These are phyloP conservation scores for Drosophila emarginata DNA, from an alignment of 2,888 invertebrate genomes.

Conservation along the genomic window DNA sequence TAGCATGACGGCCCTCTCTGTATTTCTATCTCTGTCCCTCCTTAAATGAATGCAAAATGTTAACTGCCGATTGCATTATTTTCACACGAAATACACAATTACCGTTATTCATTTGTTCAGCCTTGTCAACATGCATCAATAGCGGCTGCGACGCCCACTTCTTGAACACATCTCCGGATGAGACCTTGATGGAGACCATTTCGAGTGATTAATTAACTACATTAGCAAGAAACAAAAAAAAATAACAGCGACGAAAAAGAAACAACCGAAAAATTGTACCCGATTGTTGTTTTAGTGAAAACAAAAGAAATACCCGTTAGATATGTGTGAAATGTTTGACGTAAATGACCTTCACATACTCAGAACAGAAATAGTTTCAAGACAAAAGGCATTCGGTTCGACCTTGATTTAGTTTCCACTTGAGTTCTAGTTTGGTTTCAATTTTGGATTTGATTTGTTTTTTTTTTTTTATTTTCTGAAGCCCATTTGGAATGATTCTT, in stretches of 20 bases:
- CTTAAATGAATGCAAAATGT: conserved; percentile 29
- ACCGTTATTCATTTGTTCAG: conserved; percentile 11
- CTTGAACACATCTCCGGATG: conserved; percentile 10
- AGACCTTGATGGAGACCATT: conserved; percentile 35
- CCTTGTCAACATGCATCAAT: conserved; percentile 1
- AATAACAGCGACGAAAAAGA: neutral
- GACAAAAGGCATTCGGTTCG: neutral
- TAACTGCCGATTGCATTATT: conserved; percentile 36
- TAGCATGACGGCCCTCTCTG: neutral
- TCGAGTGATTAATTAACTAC: conserved; percentile 65
- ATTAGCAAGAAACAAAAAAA: conserved; percentile 49
- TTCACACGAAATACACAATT: conserved; percentile 27
- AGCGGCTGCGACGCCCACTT: conserved; percentile 13
- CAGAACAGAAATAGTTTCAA: conserved; percentile 5
- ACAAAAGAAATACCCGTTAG: conserved; percentile 64
- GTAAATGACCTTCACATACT: conserved; percentile 43
- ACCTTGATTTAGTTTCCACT: conserved; percentile 17
- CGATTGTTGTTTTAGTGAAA: conserved; percentile 37
- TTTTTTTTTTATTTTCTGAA: neutral
- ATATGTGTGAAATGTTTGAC: conserved; percentile 36
- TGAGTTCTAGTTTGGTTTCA: conserved; percentile 4
- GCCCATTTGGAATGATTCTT: conserved; percentile 13
- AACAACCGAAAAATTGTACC: conserved; percentile 5
- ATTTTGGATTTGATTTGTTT: no score
- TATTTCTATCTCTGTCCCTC: conserved; percentile 4